These are phyloP conservation scores for Ditula angustiorana DNA, from an alignment of 2,888 invertebrate species.

Conservation along the genomic window DNA sequence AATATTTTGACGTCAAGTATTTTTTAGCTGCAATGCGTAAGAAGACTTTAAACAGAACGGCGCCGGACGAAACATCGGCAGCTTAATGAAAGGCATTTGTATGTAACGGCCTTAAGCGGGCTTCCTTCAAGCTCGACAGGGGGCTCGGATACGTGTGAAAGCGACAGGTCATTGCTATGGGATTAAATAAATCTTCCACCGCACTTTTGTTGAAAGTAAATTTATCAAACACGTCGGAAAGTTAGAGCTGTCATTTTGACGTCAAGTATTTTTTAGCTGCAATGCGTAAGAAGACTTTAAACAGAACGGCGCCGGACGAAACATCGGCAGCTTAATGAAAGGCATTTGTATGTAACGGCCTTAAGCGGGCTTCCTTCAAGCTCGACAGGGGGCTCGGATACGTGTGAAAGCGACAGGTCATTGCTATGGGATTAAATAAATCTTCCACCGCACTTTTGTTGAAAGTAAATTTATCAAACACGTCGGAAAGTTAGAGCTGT, in stretches of 20 bases:
- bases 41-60: slow-evolving; percentile 69
- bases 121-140: slow-evolving; percentile 75
- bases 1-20: slow-evolving; percentile 13
- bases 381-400: slow-evolving; percentile 67
- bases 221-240: no score
- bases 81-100: slow-evolving; percentile 84
- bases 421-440: slow-evolving; percentile 22
- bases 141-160: slow-evolving; percentile 62
- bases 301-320: slow-evolving; percentile 71
- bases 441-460: neutral
- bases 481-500: no score
- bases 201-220: no score
- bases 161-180: slow-evolving; percentile 18
- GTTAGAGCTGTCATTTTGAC: neutral
- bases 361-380: slow-evolving; percentile 77
- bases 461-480: no score
- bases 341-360: slow-evolving; percentile 84
- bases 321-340: slow-evolving; percentile 81
- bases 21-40: slow-evolving; percentile 46
- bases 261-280: slow-evolving; percentile 29
- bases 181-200: neutral
- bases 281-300: slow-evolving; percentile 61
- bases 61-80: slow-evolving; percentile 73
- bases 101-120: slow-evolving; percentile 80
- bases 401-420: slow-evolving; percentile 48